Evolutionary conservation across 2,797 vertebrate species (phyloP).

Genomic region (Pangasius djambal): DNA sequence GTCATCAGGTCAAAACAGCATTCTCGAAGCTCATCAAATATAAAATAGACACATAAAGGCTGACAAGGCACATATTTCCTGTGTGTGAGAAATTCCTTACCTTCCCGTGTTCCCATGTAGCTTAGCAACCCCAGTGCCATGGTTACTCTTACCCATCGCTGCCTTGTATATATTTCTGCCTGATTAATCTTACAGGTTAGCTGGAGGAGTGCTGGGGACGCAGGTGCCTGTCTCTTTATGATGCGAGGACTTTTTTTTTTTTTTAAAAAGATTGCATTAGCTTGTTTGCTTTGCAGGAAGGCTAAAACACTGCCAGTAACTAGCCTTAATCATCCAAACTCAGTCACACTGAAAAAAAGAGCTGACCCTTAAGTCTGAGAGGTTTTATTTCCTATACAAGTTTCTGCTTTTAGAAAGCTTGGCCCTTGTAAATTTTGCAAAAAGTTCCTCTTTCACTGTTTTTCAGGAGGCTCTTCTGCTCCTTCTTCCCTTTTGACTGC

Average conservation of each 20-base stretch:
- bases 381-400: neutral
- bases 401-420: slow-evolving; percentile 1
- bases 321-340: neutral
- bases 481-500: slow-evolving; percentile 3
- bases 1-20: neutral
- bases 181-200: slow-evolving; percentile 20
- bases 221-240: slow-evolving; percentile 1
- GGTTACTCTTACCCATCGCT: neutral
- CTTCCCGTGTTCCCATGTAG: neutral
- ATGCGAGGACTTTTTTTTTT: neutral
- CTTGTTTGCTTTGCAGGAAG: neutral
- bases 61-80: neutral
- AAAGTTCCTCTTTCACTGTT: slow-evolving; percentile 15
- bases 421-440: neutral
- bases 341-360: neutral
- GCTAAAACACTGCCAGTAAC: neutral
- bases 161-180: neutral
- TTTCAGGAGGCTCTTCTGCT: neutral
- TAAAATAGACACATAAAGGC: neutral
- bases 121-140: slow-evolving; percentile 46
- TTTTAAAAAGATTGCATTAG: neutral
- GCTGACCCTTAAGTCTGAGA: neutral
- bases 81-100: slow-evolving; percentile 22
- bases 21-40: neutral
- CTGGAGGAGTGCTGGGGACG: neutral